Evolutionary conservation across 92 coral and sea anemone species (phyloP), one percentile per base, ranked within the genome.

Genomic region (Scolanthus callimorphus): DNA sequence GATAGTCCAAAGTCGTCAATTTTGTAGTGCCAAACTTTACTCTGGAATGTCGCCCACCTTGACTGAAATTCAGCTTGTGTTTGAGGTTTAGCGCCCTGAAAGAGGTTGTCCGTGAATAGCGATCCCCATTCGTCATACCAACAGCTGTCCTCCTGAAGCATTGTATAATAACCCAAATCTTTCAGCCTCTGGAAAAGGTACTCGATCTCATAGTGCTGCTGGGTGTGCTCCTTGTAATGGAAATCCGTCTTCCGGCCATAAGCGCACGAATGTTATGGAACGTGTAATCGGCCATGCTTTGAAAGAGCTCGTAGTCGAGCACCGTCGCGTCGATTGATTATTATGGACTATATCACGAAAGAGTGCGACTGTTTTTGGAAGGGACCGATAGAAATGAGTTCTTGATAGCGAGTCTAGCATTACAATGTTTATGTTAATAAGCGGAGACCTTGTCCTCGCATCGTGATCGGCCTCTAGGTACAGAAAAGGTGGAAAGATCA

Each of bases 121-220:
- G 96, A 88, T 2, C 97, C 97, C 97, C 97, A 91, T 9, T 81
- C 75, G 44, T 91, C 97, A 29, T 56, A 88, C 97, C 97, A 91
- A 23, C 97, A 91, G 20, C 91, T 91, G 54, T 91, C 97, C 50
- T 91, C 97, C 70, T 91, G 97, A 1, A 91, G 71, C 15, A 88
- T 67, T 1, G 97, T 91, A 41, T 73, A 73, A 57, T 88, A 91
- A 1, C 96, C 91, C 38, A 62, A 74, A 20, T 63, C 39, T 51
- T 85, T 80, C 61, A 91, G 53, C 47, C 62, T 74, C 0, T 81
- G 82, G 57, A 66, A 91, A 2, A 91, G 53, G 21, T 73, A 67
- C 47, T 91, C 88, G 6, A 91, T 80, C 59, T 81, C 91, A 21
- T 88, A 83, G 0, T 78, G 67, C 29, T 83, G 86, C 3, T 83